phyloP scores from a whole-genome alignment of 1,140 invertebrate genomes.

The Drosophila seguyi region DNA sequence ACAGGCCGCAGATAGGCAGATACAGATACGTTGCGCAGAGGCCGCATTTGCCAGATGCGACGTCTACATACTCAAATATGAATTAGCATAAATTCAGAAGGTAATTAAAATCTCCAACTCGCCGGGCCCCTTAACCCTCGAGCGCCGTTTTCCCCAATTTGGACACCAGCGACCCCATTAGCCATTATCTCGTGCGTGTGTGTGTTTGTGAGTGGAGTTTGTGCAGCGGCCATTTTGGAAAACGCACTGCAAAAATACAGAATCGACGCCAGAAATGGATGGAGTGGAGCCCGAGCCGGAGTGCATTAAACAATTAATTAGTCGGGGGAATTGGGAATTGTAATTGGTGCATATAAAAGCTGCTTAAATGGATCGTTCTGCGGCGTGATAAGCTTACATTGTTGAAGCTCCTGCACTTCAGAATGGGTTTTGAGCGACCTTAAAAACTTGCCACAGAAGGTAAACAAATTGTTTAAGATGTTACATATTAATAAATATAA shows the following conservation, averaged over 20 bases:
- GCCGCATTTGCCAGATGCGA: slow-evolving; percentile 47
- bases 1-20: slow-evolving; percentile 36
- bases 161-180: slow-evolving; percentile 50
- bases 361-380: slow-evolving; percentile 29
- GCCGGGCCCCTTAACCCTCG: slow-evolving; percentile 2
- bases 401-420: not conserved
- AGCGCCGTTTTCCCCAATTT: not conserved
- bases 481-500: not conserved
- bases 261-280: slow-evolving; percentile 16
- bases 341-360: slow-evolving; percentile 42
- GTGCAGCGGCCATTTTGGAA: slow-evolving; percentile 61
- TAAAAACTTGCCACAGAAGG: not conserved
- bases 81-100: slow-evolving; percentile 81
- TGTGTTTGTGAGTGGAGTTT: slow-evolving; percentile 23
- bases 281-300: slow-evolving; percentile 44
- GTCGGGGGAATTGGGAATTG: slow-evolving; percentile 50
- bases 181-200: slow-evolving; percentile 56
- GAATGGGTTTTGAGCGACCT: not conserved
- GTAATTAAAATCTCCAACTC: slow-evolving; percentile 75
- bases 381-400: slow-evolving; percentile 24
- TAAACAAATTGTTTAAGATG: not conserved
- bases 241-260: slow-evolving; percentile 38
- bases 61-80: slow-evolving; percentile 79
- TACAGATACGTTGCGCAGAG: slow-evolving; percentile 19
- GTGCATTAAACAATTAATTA: slow-evolving; percentile 83